A percentile compares a stretch with the other conserved stretches of the same genome.
Conservation (phyloP, 2,797 vertebrate species). For the Triplophysa yarkandensis region DNA sequence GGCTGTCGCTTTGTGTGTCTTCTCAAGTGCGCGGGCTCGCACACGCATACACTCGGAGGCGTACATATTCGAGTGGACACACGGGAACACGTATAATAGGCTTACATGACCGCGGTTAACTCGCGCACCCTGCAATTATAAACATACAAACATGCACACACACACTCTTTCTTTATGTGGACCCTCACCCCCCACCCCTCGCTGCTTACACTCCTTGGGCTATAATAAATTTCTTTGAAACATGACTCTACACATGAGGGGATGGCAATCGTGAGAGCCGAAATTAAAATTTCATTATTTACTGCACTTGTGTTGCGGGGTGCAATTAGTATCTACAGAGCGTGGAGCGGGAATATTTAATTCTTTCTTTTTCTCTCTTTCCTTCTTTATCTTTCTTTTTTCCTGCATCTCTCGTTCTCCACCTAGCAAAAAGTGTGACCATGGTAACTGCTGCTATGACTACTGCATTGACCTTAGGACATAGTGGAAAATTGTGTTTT, state of each 20-base stretch:
- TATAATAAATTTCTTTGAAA: conserved; percentile 85
- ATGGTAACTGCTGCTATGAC: conserved; percentile 82
- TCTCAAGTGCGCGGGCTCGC: conserved; percentile 11
- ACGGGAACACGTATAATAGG: conserved; percentile 48
- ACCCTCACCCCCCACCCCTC: conserved; percentile 58
- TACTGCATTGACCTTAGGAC: conserved; percentile 85
- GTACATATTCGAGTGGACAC: conserved; percentile 38
- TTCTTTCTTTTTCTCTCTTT: conserved; percentile 71
- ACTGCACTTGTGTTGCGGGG: conserved; percentile 81
- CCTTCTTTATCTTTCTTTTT: conserved; percentile 77
- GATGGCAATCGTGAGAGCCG: conserved; percentile 75
- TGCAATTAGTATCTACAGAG: conserved; percentile 93
- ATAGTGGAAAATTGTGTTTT: conserved; percentile 81
- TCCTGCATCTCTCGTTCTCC: conserved; percentile 68
- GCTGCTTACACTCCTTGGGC: conserved; percentile 71
- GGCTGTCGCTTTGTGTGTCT: conserved; percentile 42
- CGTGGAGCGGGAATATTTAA: conserved; percentile 84
- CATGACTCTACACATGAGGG: conserved; percentile 81
- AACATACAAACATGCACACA: conserved; percentile 36
- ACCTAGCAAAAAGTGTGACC: conserved; percentile 79
- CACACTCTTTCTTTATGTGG: conserved; percentile 15
- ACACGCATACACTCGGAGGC: conserved; percentile 8
- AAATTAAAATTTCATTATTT: conserved; percentile 99
- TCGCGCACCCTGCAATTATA: conserved; percentile 40
- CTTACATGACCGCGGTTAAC: conserved; percentile 51